Conservation (phyloP, 2,888 invertebrate genomes). For the Entomobrya proxima region DNA sequence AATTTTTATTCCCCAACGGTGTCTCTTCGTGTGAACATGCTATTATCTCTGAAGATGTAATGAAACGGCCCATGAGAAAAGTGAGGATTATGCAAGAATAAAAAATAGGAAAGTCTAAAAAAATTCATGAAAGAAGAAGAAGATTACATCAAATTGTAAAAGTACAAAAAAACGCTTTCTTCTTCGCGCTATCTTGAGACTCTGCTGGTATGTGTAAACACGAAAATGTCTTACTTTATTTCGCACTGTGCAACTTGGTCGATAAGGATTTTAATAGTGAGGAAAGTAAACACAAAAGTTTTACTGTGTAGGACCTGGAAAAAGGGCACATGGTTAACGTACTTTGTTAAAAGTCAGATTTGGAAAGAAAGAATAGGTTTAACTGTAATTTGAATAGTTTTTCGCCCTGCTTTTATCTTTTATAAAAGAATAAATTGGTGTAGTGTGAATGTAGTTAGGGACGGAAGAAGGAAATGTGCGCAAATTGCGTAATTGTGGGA, state of each 20-base stretch:
- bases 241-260: neutral
- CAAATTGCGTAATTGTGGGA: constrained; percentile 66
- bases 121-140: constrained; percentile 33
- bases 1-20: neutral
- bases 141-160: constrained; percentile 44
- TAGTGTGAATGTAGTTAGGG: constrained; percentile 45
- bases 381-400: neutral
- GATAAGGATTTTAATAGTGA: constrained; percentile 14
- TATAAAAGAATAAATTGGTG: neutral
- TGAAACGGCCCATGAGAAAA: constrained; percentile 54
- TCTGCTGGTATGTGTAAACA: constrained; percentile 11
- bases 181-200: neutral
- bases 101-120: constrained; percentile 12
- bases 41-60: constrained; percentile 28
- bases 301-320: neutral
- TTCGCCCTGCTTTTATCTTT: constrained; percentile 12
- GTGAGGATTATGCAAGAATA: constrained; percentile 45
- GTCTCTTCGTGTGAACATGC: neutral
- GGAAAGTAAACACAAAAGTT: constrained; percentile 1
- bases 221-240: neutral
- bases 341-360: constrained; percentile 4
- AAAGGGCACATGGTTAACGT: neutral
- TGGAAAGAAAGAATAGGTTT: neutral
- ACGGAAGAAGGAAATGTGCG: constrained; percentile 34
- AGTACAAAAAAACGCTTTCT: constrained; percentile 34